Evolutionary conservation across 2,888 invertebrate genomes (phyloP), one percentile per base, ranked within the genome.

Genomic region (Molanna angustata): DNA sequence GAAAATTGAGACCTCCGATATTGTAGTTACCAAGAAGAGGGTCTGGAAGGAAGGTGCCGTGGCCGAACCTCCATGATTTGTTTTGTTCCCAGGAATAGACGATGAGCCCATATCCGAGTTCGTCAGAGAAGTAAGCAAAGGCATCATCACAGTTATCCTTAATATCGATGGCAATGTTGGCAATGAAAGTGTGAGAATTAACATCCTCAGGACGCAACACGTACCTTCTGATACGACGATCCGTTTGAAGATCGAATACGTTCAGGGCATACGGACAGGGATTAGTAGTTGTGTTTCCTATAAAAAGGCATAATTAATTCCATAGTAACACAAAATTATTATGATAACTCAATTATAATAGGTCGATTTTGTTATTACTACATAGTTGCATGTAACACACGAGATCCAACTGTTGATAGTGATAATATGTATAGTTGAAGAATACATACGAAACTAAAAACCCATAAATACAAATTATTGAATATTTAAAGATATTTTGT

Each of bases 101-200:
- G 49, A 91, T 84, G 17, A 91, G 72, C 1, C 90, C 90, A 62
- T 90, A 90, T 45, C 90, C 90, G 17, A 90, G 73, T 66, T 90
- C 90, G 65, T 91, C 90, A 0, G 88, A 85, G 70, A 89, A 82
- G 67, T 90, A 90, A 0, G 89, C 89, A 64, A 78, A 88, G 0
- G 86, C 82, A 64, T 90, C 88, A 2, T 88, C 85, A 64, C 90
- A 90, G 37, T 74, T 79, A 61, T 78, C 76, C 21, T 88, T 88
- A 59, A 88, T 76, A 64, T 92, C 91, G 2, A 90, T 80, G n/a
- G 85, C 88, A 52, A 89, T 88, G 64, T 89, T 91, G n/a, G 90
- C 90, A 57, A 91, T 89, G 67, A 90, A 90, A 0, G 90, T 90
- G 35, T 86, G 80, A 47, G 82, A 70, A 58, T 88, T 86, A 16